Conservation (phyloP, 2,113 vertebrate species). For the Vombatus ursinus region DNA sequence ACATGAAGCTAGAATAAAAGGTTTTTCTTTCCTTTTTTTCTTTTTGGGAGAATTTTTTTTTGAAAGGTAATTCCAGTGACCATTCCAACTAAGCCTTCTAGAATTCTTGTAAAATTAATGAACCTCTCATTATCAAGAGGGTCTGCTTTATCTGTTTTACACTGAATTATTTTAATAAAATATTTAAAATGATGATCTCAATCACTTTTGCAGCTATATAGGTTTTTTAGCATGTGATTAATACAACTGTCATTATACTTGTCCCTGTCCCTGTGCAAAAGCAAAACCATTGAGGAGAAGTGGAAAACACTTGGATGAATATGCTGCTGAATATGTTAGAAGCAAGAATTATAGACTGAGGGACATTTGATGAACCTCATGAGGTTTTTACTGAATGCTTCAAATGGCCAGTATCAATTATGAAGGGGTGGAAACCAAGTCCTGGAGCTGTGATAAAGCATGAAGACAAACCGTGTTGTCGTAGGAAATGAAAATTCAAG, state of each 20-base stretch:
- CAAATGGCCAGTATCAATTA: slow-evolving; percentile 73
- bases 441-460: slow-evolving; percentile 72
- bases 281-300: slow-evolving; percentile 58
- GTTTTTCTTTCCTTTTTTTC: slow-evolving; percentile 21
- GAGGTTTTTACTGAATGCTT: slow-evolving; percentile 75
- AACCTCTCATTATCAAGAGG: slow-evolving; percentile 75
- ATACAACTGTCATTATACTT: slow-evolving; percentile 71
- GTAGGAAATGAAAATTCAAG: slow-evolving; percentile 74
- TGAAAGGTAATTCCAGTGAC: slow-evolving; percentile 62
- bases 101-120: slow-evolving; percentile 72
- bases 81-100: slow-evolving; percentile 65
- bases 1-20: slow-evolving; percentile 36
- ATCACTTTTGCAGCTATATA: slow-evolving; percentile 69
- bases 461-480: slow-evolving; percentile 72
- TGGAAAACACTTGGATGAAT: slow-evolving; percentile 73
- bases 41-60: slow-evolving; percentile 60
- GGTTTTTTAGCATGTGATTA: slow-evolving; percentile 76
- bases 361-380: slow-evolving; percentile 76
- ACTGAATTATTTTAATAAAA: slow-evolving; percentile 79
- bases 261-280: slow-evolving; percentile 68
- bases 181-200: slow-evolving; percentile 79
- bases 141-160: slow-evolving; percentile 69
- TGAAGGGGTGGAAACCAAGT: slow-evolving; percentile 70
- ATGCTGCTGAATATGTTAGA: slow-evolving; percentile 70
- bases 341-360: slow-evolving; percentile 75